Evolutionary conservation across 2,797 vertebrate species (phyloP).

Genomic region (Pteronotus mesoamericanus): DNA sequence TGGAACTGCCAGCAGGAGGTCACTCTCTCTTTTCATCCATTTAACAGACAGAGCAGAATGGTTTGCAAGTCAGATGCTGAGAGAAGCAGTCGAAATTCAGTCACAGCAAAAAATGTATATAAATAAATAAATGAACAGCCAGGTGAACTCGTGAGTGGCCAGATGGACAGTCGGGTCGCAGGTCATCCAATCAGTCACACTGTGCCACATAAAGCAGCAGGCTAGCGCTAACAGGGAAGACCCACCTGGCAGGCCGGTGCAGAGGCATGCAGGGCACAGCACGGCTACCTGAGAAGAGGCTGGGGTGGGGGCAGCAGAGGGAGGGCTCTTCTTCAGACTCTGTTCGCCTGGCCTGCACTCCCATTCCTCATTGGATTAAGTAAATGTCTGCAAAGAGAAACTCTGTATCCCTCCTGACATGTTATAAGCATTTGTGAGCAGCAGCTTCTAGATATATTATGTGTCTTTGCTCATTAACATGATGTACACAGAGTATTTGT

Average conservation of each 20-base stretch:
- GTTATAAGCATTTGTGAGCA: background rate
- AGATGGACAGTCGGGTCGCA: constrained; percentile 73
- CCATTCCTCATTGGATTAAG: constrained; percentile 5
- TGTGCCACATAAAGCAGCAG: constrained; percentile 61
- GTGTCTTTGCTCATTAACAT: background rate
- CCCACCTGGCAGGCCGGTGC: constrained; percentile 57
- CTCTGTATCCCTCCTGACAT: background rate
- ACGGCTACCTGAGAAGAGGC: background rate
- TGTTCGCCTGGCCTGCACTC: background rate
- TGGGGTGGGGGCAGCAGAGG: background rate
- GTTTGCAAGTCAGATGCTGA: constrained; percentile 68
- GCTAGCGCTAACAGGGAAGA: constrained; percentile 59
- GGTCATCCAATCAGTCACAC: constrained; percentile 70
- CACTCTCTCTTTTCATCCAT: constrained; percentile 29
- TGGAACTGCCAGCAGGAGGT: constrained; percentile 25
- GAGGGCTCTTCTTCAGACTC: background rate
- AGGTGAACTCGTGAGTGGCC: constrained; percentile 32
- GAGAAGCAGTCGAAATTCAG: constrained; percentile 56
- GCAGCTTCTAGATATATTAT: background rate
- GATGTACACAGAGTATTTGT: background rate
- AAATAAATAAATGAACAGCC: background rate
- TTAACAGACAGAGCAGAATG: constrained; percentile 49
- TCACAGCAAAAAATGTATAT: constrained; percentile 63
- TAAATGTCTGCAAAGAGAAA: background rate
- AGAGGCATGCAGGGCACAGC: background rate